Percentiles rank a stretch among this genome's conserved stretches.
Conservation (phyloP, 2,113 vertebrate genomes). For the Aplodontia rufa region DNA sequence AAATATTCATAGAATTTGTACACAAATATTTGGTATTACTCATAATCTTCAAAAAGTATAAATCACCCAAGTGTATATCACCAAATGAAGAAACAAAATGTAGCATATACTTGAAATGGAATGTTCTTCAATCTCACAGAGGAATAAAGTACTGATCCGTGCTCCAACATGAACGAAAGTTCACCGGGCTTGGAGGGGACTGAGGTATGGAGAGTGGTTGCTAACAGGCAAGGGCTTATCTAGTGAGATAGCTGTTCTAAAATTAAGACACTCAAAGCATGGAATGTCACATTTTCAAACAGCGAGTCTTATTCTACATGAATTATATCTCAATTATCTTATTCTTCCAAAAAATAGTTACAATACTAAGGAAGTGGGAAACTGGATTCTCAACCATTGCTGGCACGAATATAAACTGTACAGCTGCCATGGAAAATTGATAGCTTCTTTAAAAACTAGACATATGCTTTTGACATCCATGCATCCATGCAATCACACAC, state of each 20-base stretch:
- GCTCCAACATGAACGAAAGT: too few relatives aligned
- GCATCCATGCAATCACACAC: too few relatives aligned
- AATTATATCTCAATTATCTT: too few relatives aligned
- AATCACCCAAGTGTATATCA: not conserved
- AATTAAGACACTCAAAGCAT: not conserved
- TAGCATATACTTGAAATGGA: not conserved
- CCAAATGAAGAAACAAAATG: not conserved
- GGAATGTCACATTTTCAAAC: too few relatives aligned
- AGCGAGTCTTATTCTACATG: too few relatives aligned
- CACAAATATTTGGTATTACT: not conserved
- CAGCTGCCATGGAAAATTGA: not conserved
- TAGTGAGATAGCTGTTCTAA: not conserved
- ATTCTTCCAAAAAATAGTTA: too few relatives aligned
- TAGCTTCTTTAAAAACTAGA: not conserved
- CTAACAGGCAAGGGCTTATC: not conserved
- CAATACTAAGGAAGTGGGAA: not conserved
- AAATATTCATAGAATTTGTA: not conserved
- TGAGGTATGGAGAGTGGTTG: not conserved
- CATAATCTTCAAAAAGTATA: not conserved
- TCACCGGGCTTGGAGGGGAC: not conserved
- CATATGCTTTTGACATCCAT: not conserved
- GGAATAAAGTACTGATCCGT: not conserved
- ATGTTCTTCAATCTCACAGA: not conserved
- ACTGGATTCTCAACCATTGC: not conserved
- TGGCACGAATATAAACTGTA: not conserved